Base-by-base conservation (phyloP, 1,140 invertebrate genomes). In the Heliconius congener region DNA sequence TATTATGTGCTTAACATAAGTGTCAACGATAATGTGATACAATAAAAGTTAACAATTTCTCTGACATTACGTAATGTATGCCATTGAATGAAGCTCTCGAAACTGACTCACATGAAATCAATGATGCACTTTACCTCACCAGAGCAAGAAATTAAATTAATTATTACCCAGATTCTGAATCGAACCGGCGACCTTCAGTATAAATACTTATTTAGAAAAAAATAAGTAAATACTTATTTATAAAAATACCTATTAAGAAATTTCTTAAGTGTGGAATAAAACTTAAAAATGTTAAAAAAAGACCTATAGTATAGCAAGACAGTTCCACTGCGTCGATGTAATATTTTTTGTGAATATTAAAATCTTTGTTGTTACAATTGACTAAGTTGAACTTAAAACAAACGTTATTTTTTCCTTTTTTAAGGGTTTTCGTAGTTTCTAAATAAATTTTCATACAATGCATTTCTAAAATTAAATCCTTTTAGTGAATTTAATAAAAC, bases 21-120 rank as follows among this genome's bases (percentile, higher is more conserved):
- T 66, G 60, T 66, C 11, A 30, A 30, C 60, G 27, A 1, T 66
- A 66, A 66, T 66, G 11, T 30, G 60, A 30, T 66, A 66, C 13
- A 66, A 27, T 66, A 23, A 66, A 66, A 66, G 23, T 27, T 66
- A 23, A 66, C 60, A 66, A 66, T 30, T 66, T 30, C 60, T 66
- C 60, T 66, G 6, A 66, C 11, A 30, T 66, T 30, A 66, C 13
- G 13, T 66, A 66, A 30, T 66, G 11, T 60, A 27, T 23, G n/a
- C 9, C 55, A 23, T 23, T 8, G 55, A n/a, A 11, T n/a, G 23
- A 23, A n/a, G 0, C 42, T 42, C 11, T 3, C 0, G 42, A 42
- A 42, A 42, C 42, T 42, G 3, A 42, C 3, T 8, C 11, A 8
- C 42, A 11, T 0, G 18, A 52, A 19, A 5, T 19, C 18, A 0